Base-by-base conservation (phyloP, 2,797 vertebrate species). In the Trematomus bernacchii region DNA sequence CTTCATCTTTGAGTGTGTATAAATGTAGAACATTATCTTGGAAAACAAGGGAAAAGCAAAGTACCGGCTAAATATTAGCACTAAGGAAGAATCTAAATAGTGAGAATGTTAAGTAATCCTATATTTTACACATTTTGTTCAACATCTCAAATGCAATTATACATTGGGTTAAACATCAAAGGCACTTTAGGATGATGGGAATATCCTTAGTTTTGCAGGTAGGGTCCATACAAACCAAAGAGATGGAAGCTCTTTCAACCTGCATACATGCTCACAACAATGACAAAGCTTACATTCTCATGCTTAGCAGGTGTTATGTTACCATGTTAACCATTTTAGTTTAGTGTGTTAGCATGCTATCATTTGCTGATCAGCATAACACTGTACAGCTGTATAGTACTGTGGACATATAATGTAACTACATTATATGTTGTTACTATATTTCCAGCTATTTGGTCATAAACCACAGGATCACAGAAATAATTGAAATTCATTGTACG, bases 91-190 rank as follows among this genome's bases (percentile, higher is more conserved):
- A n/a, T 65, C 16, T 50, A 10, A 21, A 18, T 27, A 15, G 15
- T 42, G 40, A 63, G n/a, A 52, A n/a, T 37, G 14, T 61, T 12
- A 15, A 58, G 53, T 40, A 18, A 12, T 40, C 14, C 14, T 6
- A 68, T 9, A 63, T 44, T 58, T 63, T 8, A 69, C 10, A 4
- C 37, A 48, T 60, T 52, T 37, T 57, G 21, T 23, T 57, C 11
- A 52, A 67, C 65, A 37, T 52, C 30, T 21, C 23, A 73, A 57
- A 18, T 43, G 30, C 79, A 46, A 65, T 60, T 48, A 57, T 14
- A 46, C 33, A 43, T 10, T n/a, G 52, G 27, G 10, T 40, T 15
- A 33, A 48, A 21, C 11, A 33, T 16, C 46, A 48, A 75, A 19
- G 50, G 43, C 40, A 50, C 21, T 44, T 50, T 33, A 43, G 66